Conservation (phyloP, 2,113 vertebrate species). For the Pedetes capensis region DNA sequence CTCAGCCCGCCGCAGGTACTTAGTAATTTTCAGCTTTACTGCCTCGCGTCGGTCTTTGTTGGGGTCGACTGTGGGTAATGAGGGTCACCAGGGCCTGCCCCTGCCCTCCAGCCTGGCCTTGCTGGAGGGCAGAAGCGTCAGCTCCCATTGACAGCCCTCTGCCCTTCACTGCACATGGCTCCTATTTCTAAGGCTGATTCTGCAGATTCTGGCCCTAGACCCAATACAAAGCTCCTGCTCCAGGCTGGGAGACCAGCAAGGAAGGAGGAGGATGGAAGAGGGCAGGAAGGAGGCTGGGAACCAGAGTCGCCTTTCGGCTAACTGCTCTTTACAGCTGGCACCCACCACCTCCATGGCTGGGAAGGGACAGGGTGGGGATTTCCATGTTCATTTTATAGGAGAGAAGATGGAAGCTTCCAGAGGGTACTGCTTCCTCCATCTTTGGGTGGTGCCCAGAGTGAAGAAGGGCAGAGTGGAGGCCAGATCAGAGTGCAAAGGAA, state of each 20-base stretch:
- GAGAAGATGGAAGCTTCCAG: not conserved
- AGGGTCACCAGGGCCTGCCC: not conserved
- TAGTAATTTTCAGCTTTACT: conserved; percentile 95
- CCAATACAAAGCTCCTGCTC: not conserved
- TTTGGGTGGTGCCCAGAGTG: not conserved
- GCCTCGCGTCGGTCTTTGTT: conserved; percentile 96
- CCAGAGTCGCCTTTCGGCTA: not conserved
- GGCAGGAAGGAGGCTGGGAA: not conserved
- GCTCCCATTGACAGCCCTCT: not conserved
- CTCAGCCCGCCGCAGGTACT: conserved; percentile 96
- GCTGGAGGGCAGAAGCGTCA: not conserved
- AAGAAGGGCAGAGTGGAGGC: not conserved
- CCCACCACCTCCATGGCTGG: not conserved
- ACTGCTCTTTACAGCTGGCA: not conserved
- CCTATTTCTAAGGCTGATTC: not conserved
- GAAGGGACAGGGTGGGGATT: not conserved
- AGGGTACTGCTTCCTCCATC: not conserved
- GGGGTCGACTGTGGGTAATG: conserved; percentile 88
- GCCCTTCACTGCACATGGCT: not conserved
- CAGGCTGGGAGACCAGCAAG: not conserved
- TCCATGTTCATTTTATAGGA: not conserved
- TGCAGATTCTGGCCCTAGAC: not conserved
- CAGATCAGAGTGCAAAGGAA: not conserved
- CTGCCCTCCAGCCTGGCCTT: not conserved
- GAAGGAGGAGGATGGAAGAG: not conserved